Base-by-base conservation (phyloP, 2,888 invertebrate genomes). In the Strigamia transsilvanica region DNA sequence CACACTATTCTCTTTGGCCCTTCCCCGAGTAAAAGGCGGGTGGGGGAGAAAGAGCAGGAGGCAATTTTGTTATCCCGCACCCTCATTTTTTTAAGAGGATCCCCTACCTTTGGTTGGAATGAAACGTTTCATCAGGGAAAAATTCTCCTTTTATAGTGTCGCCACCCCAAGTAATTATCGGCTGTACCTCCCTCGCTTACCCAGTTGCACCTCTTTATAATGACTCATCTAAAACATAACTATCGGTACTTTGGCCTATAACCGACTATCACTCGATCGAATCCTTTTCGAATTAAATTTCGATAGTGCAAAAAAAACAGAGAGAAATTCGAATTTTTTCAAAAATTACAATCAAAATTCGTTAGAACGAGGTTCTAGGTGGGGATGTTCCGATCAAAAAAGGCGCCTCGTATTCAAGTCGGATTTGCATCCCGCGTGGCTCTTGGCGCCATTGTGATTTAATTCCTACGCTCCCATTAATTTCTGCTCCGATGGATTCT, bases 401-500 rank as follows among this genome's bases (percentile, higher is more conserved):
- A 66, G 27, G 66, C 66, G 66, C 27, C 66, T 66, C 66, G 51
- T 66, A 66, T 66, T 66, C 66, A 66, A 66, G 27, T 66, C 66
- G 66, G 66, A 66, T 66, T 66, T 66, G 66, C 66, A 66, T 66
- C 66, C 66, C 66, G 66, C 32, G 27, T 66, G 66, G 66, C 66
- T 66, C 27, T 66, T 66, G 66, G 66, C 42, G 42, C 42, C 79
- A 79, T 79, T 79, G 38, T 79, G 42, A 79, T 41, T 79, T 38
- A 79, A 79, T 79, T 79, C 79, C 79, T 79, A 12, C 41, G 42
- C 21, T 42, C 32, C 42, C 79, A 79, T 79, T 79, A 79, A 79
- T 79, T 79, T 79, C 38, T 79, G 79, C 79, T 79, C 79, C n/a
- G 42, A 41, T 10, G n/a, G 79, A 41, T 79, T 79, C 79, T 79